Evolutionary conservation across 2,113 vertebrate species (phyloP).

Genomic region (Erythrocercus mccallii): DNA sequence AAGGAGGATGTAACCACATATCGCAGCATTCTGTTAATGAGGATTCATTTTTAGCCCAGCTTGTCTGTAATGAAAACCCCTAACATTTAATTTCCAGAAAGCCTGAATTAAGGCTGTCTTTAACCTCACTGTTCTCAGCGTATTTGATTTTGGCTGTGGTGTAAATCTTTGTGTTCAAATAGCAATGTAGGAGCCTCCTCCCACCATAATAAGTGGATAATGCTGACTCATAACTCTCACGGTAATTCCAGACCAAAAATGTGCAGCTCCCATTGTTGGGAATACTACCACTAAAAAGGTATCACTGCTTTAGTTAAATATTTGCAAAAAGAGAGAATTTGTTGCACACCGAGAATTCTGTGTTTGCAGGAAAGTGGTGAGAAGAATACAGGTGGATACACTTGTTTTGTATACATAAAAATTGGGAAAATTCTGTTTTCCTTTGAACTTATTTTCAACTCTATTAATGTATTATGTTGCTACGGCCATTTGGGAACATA

Average conservation of each 20-base stretch:
- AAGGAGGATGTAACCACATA: not conserved
- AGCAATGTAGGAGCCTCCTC: not conserved
- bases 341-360: not conserved
- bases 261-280: not conserved
- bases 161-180: slow-evolving; percentile 25
- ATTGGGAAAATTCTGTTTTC: not conserved
- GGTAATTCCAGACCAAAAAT: not conserved
- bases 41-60: slow-evolving; percentile 50
- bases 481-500: not conserved
- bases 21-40: slow-evolving; percentile 28
- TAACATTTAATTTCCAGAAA: not conserved
- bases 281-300: not conserved
- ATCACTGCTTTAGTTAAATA: not conserved
- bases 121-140: not conserved
- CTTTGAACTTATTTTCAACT: not conserved
- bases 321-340: not conserved
- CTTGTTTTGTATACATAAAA: not conserved
- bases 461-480: not conserved
- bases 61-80: slow-evolving; percentile 15
- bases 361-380: not conserved
- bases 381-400: not conserved
- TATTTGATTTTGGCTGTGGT: not conserved
- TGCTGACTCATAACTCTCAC: not conserved
- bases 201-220: not conserved
- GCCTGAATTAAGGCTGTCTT: slow-evolving; percentile 26